Evolutionary conservation across 2,113 vertebrate species (phyloP).

Genomic region (Hypocryptadius cinnamomeus): DNA sequence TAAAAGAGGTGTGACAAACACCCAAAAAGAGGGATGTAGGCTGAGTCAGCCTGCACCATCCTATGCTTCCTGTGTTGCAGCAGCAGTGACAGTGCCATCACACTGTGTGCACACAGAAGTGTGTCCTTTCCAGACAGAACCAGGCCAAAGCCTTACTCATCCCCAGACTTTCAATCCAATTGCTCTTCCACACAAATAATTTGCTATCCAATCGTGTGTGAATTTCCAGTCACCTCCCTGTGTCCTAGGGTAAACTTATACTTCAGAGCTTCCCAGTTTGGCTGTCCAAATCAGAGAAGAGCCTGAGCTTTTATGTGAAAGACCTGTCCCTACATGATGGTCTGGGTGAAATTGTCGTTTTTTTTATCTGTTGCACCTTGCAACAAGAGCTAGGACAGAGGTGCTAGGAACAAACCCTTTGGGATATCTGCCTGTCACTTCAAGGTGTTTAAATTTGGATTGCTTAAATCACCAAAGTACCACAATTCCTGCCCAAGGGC

Average conservation of each 20-base stretch:
- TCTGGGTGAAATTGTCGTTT: background rate
- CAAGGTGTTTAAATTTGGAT: slow-evolving; percentile 45
- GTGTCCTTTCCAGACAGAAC: background rate
- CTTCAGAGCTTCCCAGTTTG: background rate
- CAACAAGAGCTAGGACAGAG: background rate
- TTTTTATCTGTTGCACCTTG: background rate
- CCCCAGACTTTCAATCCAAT: background rate
- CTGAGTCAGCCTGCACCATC: background rate
- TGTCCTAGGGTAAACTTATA: background rate
- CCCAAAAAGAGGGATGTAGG: background rate
- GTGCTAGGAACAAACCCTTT: background rate
- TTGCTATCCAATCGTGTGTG: background rate
- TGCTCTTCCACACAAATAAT: background rate
- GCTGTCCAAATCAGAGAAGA: background rate
- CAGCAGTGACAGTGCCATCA: background rate
- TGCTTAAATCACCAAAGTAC: slow-evolving; percentile 27
- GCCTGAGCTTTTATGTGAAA: background rate
- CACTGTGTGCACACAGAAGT: background rate
- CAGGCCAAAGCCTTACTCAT: background rate
- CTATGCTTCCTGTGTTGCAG: background rate
- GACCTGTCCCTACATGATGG: background rate
- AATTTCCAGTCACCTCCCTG: background rate
- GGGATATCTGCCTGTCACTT: slow-evolving; percentile 1
- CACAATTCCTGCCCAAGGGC: slow-evolving; percentile 42
- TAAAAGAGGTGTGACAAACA: background rate